phyloP scores from a whole-genome alignment of 2,888 invertebrate genomes.

The Eristalis arbustorum region DNA sequence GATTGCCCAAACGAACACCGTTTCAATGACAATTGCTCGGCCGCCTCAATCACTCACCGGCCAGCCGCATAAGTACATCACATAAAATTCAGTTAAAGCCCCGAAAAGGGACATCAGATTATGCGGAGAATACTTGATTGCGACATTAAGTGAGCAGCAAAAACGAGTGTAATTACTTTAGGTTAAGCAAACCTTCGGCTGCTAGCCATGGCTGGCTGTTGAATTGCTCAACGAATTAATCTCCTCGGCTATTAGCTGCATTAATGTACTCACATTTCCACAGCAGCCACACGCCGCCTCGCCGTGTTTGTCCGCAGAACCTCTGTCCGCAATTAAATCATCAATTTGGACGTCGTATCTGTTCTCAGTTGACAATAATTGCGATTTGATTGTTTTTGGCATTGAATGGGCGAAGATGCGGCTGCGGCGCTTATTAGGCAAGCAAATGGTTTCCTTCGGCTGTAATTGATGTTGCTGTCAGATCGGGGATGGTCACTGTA shows the following conservation, averaged over 20 bases:
- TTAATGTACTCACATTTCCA: not conserved
- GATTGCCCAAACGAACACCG: too few species aligned
- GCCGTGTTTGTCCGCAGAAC: not conserved
- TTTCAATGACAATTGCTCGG: not conserved
- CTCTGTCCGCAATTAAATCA: not conserved
- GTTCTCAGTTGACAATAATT: not conserved
- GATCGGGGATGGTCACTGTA: too few species aligned
- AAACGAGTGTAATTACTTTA: not conserved
- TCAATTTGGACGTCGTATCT: not conserved
- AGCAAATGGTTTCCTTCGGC: not conserved
- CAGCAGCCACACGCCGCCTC: not conserved
- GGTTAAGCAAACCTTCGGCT: not conserved
- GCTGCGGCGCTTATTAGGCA: not conserved
- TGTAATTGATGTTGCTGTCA: not conserved
- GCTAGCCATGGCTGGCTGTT: not conserved
- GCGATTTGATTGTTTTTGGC: not conserved
- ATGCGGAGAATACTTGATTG: not conserved
- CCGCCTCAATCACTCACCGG: not conserved
- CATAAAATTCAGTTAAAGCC: not conserved
- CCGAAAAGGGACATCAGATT: not conserved
- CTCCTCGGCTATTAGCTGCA: not conserved
- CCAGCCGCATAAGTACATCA: not conserved
- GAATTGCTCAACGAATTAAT: not conserved
- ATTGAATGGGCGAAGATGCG: not conserved
- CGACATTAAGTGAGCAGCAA: not conserved